Evolutionary conservation across 2,797 vertebrate genomes (phyloP).

Genomic region (Enteromius afrohamiltoni): DNA sequence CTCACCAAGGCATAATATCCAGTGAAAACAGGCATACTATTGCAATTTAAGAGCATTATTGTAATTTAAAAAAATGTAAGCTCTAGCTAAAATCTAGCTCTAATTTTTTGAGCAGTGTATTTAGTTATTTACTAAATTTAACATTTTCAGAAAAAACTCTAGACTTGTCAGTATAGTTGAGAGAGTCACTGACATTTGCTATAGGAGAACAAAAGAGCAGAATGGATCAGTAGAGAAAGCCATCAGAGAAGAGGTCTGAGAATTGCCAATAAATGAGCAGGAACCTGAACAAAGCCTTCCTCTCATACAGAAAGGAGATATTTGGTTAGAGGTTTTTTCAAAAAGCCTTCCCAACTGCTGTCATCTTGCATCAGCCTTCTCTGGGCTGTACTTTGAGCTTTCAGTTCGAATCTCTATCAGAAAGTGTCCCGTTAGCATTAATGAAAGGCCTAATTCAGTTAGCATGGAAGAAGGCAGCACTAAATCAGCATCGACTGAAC

Average conservation of each 20-base stretch:
- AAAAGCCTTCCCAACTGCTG: not conserved
- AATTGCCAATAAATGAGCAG: constrained; percentile 21
- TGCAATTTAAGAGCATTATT: constrained; percentile 1
- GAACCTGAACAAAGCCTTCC: constrained; percentile 15
- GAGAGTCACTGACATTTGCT: not conserved
- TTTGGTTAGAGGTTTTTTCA: not conserved
- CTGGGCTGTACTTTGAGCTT: constrained; percentile 16
- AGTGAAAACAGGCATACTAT: not conserved
- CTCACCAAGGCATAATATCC: not conserved
- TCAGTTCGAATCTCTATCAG: not conserved
- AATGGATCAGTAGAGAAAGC: not conserved
- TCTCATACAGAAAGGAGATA: not conserved
- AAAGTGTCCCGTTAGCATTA: constrained; percentile 24
- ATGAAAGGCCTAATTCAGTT: constrained; percentile 26
- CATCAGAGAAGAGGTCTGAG: not conserved
- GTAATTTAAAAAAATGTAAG: too few species aligned
- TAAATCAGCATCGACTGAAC: constrained; percentile 1
- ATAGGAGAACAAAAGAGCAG: not conserved
- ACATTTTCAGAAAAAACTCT: not conserved
- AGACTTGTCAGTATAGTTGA: not conserved
- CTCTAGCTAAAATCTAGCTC: too few species aligned
- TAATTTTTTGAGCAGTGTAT: not conserved
- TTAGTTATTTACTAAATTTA: not conserved
- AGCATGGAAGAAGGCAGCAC: not conserved
- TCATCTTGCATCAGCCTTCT: constrained; percentile 28